These are phyloP conservation scores for Chondrosia reniformis DNA, from an alignment of 37 sponge, comb jelly and placozoan species.

Conservation along the genomic window DNA sequence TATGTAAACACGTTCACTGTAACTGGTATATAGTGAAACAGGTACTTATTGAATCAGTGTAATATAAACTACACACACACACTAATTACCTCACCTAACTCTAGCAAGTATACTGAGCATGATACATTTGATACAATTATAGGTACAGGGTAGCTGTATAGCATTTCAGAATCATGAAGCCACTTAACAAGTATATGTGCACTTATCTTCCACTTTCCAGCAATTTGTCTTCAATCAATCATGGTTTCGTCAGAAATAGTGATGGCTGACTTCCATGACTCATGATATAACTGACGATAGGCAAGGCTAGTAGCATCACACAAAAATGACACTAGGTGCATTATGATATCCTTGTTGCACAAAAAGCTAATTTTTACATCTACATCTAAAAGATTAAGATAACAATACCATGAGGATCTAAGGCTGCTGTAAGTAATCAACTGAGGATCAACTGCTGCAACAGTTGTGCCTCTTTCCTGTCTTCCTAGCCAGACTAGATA, in stretches of 20 bases:
- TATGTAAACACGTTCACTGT: constrained; percentile 17
- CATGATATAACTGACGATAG: background rate
- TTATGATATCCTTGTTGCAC: background rate
- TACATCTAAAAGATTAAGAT: background rate
- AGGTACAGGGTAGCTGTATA: too few species aligned
- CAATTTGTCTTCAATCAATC: background rate
- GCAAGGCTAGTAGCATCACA: constrained; percentile 15
- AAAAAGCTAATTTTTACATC: background rate
- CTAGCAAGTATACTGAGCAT: background rate
- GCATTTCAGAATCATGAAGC: too few species aligned
- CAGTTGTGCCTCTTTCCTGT: too few species aligned
- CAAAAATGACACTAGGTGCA: background rate
- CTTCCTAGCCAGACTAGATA: too few species aligned
- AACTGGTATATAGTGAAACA: constrained; percentile 18
- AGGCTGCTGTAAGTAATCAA: constrained; percentile 9
- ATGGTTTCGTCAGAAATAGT: too few species aligned
- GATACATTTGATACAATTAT: too few species aligned
- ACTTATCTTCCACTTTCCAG: constrained; percentile 20
- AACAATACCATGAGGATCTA: constrained; percentile 9
- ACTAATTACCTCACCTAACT: too few species aligned
- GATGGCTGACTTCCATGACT: background rate
- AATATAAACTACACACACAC: too few species aligned
- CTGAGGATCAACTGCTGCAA: too few species aligned
- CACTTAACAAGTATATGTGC: too few species aligned
- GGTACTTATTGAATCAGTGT: background rate